Percentiles rank a stretch among this genome's conserved stretches.
Conservation (phyloP, 2,888 invertebrate genomes). For the Drosophila setosimentum region DNA sequence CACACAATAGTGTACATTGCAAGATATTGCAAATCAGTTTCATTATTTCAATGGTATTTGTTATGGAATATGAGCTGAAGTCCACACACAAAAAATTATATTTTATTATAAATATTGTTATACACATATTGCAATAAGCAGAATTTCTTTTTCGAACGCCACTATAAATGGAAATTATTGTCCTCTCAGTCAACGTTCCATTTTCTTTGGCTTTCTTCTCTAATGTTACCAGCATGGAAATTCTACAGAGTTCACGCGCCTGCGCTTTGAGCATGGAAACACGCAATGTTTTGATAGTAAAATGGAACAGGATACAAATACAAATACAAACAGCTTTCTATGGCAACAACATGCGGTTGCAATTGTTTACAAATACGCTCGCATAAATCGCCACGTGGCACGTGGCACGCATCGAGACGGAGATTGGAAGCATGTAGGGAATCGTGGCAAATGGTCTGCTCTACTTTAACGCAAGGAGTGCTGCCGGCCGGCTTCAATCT, state of each 20-base stretch:
- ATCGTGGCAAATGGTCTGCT: background rate
- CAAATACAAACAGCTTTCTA: slow-evolving; percentile 11
- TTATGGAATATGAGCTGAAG: background rate
- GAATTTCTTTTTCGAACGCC: background rate
- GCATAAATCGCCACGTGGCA: slow-evolving; percentile 52
- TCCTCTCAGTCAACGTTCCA: slow-evolving; percentile 36
- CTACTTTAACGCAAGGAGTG: background rate
- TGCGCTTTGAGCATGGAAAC: slow-evolving; percentile 45
- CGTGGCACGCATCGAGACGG: slow-evolving; percentile 24
- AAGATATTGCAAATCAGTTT: background rate
- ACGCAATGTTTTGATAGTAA: slow-evolving; percentile 72
- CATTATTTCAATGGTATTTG: background rate
- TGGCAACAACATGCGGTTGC: slow-evolving; percentile 23
- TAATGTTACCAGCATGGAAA: slow-evolving; percentile 32
- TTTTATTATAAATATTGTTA: background rate
- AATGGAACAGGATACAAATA: slow-evolving; percentile 26
- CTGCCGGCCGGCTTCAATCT: slow-evolving; percentile 50
- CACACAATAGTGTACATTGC: background rate
- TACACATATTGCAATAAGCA: background rate
- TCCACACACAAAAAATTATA: background rate
- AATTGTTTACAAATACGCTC: slow-evolving; percentile 71
- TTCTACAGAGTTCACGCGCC: slow-evolving; percentile 52
- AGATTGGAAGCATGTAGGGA: slow-evolving; percentile 32
- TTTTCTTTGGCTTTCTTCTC: slow-evolving; percentile 30
- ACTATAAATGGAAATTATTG: slow-evolving; percentile 35